Conservation (phyloP, 2,113 vertebrate species). For the Leptobrachium leishanense region DNA sequence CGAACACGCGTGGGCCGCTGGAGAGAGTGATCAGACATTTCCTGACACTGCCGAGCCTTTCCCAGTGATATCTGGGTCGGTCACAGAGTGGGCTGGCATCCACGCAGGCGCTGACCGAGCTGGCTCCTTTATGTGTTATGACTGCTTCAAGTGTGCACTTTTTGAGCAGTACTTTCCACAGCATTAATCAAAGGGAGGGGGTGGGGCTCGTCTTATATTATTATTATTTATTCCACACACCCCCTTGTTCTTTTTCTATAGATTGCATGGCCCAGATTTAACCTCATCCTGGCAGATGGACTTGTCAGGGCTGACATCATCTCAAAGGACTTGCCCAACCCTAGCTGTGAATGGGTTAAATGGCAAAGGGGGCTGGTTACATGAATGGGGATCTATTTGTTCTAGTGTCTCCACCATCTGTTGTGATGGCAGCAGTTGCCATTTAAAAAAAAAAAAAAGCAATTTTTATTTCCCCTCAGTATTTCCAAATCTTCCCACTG, state of each 20-base stretch:
- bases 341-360: too few species aligned
- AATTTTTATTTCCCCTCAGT: too few species aligned
- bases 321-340: too few species aligned
- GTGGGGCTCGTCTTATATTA: background rate
- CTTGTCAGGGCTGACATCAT: too few species aligned
- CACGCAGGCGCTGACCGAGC: constrained; percentile 52
- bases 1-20: constrained; percentile 33
- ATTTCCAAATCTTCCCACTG: too few species aligned
- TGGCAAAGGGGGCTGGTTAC: too few species aligned
- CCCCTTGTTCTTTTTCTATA: constrained; percentile 1
- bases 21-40: constrained; percentile 33
- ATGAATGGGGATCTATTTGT: too few species aligned
- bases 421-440: too few species aligned
- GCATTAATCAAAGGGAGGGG: background rate
- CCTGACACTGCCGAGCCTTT: constrained; percentile 39
- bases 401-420: too few species aligned
- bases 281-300: too few species aligned
- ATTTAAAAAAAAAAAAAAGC: too few species aligned
- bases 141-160: constrained; percentile 26
- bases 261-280: too few species aligned
- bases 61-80: constrained; percentile 48
- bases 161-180: constrained; percentile 18
- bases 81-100: constrained; percentile 50
- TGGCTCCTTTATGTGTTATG: constrained; percentile 45
- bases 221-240: background rate